Evolutionary conservation across 2,888 invertebrate genomes (phyloP).

Genomic region (Xanthostigma xanthostigma): DNA sequence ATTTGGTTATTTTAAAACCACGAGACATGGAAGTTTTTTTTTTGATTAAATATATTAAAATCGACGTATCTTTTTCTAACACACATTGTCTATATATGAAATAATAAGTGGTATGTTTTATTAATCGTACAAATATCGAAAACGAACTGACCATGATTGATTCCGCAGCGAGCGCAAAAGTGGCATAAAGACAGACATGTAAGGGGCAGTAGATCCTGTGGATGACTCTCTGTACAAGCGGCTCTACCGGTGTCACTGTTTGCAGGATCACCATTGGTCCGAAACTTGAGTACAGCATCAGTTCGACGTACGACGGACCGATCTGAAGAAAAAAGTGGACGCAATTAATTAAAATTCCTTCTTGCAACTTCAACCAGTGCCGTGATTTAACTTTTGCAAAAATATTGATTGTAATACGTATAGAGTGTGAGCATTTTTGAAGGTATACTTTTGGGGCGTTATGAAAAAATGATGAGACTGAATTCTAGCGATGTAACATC

Average conservation of each 20-base stretch:
- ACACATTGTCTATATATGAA: too few species aligned
- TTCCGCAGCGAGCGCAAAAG: constrained; percentile 51
- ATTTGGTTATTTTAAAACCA: too few species aligned
- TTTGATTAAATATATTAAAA: too few species aligned
- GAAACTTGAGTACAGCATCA: constrained; percentile 41
- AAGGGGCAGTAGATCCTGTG: constrained; percentile 60
- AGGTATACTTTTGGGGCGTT: too few species aligned
- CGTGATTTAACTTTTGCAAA: background rate
- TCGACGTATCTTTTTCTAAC: too few species aligned
- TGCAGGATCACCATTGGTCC: constrained; percentile 53
- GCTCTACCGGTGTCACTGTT: constrained; percentile 63
- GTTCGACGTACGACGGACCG: constrained; percentile 65
- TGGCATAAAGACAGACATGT: constrained; percentile 44
- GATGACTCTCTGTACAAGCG: constrained; percentile 57
- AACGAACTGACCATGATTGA: constrained; percentile 41
- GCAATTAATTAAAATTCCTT: constrained; percentile 1
- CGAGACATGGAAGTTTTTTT: too few species aligned
- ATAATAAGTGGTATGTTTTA: too few species aligned
- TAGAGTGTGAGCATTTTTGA: too few species aligned
- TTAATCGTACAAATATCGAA: too few species aligned
- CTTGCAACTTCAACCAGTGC: background rate
- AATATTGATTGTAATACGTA: background rate
- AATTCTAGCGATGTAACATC: too few species aligned
- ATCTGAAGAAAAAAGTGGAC: constrained; percentile 27
- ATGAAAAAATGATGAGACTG: background rate